A percentile compares a stretch with the other conserved stretches of the same genome.
Evolutionary conservation across 1,140 invertebrate species (phyloP).

Genomic region (Cotesia vestalis): DNA sequence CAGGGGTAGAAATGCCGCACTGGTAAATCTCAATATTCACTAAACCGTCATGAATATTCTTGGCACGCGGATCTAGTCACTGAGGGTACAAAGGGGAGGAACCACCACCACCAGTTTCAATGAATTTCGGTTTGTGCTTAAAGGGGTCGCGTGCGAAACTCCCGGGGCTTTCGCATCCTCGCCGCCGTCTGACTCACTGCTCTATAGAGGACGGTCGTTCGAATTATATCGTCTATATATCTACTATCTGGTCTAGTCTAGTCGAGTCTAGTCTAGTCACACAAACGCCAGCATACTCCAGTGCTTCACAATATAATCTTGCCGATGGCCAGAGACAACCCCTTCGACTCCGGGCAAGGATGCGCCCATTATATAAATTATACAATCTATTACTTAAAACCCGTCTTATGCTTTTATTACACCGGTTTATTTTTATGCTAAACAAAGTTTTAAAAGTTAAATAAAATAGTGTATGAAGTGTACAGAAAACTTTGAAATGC

Average conservation of each 20-base stretch:
- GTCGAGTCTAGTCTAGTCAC: not conserved
- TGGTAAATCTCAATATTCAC: slow-evolving; percentile 37
- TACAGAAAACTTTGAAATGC: no score
- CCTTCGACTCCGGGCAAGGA: no score
- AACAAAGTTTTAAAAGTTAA: no score
- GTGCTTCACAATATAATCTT: no score
- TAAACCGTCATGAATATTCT: slow-evolving; percentile 39
- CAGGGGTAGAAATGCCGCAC: slow-evolving; percentile 14
- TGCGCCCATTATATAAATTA: no score
- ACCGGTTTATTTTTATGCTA: no score
- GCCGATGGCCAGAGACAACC: no score
- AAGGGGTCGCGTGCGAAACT: slow-evolving; percentile 31
- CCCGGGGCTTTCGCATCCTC: slow-evolving; percentile 4
- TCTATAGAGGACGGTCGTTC: not conserved
- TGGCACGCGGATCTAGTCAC: slow-evolving; percentile 33
- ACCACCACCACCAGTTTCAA: slow-evolving; percentile 17
- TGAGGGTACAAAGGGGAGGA: slow-evolving; percentile 5
- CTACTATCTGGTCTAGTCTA: not conserved
- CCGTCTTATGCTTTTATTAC: no score
- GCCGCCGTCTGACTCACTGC: not conserved
- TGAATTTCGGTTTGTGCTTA: slow-evolving; percentile 35
- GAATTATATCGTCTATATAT: not conserved
- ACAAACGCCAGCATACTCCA: no score
- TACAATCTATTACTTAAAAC: no score
- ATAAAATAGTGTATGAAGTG: no score